phyloP scores from a whole-genome alignment of 1,140 invertebrate genomes.

The Phymorhynchus buccinoides region DNA sequence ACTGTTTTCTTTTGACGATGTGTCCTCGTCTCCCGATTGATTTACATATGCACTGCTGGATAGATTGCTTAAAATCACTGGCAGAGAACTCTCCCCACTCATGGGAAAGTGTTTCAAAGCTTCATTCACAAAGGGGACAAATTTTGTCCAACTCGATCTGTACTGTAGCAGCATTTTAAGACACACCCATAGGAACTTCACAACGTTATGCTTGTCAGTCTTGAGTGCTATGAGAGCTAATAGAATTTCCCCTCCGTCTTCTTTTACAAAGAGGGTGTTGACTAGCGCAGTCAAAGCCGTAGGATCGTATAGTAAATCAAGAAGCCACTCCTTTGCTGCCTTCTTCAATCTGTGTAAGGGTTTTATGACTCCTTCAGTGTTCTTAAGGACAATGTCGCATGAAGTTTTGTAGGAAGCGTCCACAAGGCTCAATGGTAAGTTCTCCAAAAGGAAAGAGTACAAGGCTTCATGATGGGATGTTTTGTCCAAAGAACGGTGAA shows the following conservation, averaged over 20 bases:
- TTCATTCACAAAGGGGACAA: neutral
- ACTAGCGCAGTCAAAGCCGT: neutral
- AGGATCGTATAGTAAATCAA: neutral
- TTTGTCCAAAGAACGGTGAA: neutral
- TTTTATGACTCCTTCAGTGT: neutral
- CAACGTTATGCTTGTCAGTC: neutral
- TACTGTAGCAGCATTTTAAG: neutral
- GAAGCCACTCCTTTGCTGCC: neutral
- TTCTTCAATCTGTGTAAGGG: neutral
- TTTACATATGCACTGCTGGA: too few relatives aligned
- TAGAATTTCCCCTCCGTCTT: neutral
- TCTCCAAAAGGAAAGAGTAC: neutral
- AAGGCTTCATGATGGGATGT: neutral
- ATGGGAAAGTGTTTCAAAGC: neutral
- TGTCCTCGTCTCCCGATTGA: too few relatives aligned
- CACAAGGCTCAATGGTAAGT: neutral
- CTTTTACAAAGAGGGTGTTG: neutral
- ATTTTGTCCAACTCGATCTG: neutral
- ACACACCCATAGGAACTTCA: neutral
- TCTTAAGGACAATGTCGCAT: neutral
- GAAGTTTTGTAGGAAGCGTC: neutral
- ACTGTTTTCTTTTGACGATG: too few relatives aligned
- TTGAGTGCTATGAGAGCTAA: neutral
- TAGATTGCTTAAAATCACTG: neutral
- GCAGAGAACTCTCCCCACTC: neutral